Percentiles rank a stretch among this genome's conserved stretches.
These are phyloP conservation scores for Sciurus carolinensis DNA, from an alignment of 2,797 vertebrate genomes.

Conservation along the genomic window DNA sequence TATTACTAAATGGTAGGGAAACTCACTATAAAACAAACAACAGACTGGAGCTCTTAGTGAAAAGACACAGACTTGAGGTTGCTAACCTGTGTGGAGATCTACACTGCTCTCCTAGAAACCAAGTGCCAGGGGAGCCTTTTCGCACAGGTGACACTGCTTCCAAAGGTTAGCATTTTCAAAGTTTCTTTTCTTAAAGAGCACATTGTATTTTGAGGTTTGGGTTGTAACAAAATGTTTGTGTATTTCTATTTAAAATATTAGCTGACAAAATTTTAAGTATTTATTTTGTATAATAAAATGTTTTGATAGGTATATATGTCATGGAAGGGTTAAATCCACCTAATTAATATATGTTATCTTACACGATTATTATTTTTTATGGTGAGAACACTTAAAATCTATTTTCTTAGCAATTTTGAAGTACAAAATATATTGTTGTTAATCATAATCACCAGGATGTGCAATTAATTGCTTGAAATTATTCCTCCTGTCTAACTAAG, in stretches of 20 bases:
- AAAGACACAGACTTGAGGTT: neutral
- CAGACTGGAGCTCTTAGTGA: neutral
- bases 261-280: neutral
- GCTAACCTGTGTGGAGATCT: neutral
- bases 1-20: neutral
- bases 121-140: neutral
- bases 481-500: neutral
- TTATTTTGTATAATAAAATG: neutral
- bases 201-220: neutral
- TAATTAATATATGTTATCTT: neutral
- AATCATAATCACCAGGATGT: neutral
- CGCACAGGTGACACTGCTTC: accelerated
- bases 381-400: neutral
- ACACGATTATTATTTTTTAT: neutral
- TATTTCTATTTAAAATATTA: neutral
- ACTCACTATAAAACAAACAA: constrained; percentile 47
- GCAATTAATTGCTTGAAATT: neutral
- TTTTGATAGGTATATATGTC: neutral
- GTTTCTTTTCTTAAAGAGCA: neutral
- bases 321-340: neutral
- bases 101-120: neutral
- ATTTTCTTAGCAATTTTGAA: neutral
- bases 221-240: neutral
- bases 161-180: neutral
- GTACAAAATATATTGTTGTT: neutral